Base-by-base conservation (phyloP, 2,113 vertebrate species). In the Pao palembangensis region DNA sequence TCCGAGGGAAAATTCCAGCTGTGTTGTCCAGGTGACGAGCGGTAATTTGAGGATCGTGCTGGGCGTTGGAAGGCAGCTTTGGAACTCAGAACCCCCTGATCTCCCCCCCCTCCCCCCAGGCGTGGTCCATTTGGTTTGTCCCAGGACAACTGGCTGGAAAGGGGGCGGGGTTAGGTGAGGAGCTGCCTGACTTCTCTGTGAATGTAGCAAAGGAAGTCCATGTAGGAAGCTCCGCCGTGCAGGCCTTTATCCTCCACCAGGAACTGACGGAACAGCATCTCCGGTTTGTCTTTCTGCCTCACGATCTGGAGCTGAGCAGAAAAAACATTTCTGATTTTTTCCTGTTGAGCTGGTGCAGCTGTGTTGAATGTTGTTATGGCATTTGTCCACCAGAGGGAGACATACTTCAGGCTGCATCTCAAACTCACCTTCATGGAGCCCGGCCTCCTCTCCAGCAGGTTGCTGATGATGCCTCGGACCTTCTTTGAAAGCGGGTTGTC, bases 171-270 rank as follows among this genome's bases (percentile, higher is more conserved):
- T 93, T 92, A 99, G 58, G 90, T 94, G 55, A 98, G 95, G 64
- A 99, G 91, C 77, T 96, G 94, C 55, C 93, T 91, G 83, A 99
- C 95, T 87, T 96, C 95, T 69, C 88, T 91, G 89, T 98, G 93
- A 75, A 98, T 88, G 15, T 91, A 94, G 78, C 94, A 94, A 38
- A 99, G 90, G 88, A 99, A 99, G 88, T 99, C 96, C 88, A 94
- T 82, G 0, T 98, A 98, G 0, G 96, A 99, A 0, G 93, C 84
- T 12, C 94, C 94, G 12, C 96, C 95, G 0, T 95, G 87, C 49
- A 95, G 85, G 47, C 87, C 90, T 85, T 97, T 96, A 69, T 99
- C 97, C 90, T 99, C 97, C 63, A 97, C 94, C 19, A 98, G 88
- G 73, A 93, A 86, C 85, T 98, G 95, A 4, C 93, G 93, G 91